These are phyloP conservation scores for Micronisus gabar DNA, from an alignment of 2,113 vertebrate species.

Conservation along the genomic window DNA sequence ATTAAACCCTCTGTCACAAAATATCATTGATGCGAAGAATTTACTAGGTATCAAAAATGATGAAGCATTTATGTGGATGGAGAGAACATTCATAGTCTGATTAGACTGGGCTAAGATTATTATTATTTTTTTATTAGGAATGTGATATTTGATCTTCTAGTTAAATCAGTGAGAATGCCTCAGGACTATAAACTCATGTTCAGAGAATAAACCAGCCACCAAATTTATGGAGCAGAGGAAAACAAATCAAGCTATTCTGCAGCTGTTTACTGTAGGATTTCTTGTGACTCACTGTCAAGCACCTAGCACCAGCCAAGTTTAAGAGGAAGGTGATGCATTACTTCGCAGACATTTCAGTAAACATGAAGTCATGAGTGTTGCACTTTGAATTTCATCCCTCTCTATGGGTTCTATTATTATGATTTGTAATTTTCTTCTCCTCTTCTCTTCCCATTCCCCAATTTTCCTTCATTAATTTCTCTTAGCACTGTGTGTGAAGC, in stretches of 20 bases:
- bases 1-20: conserved; percentile 10
- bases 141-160: neutral
- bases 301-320: neutral
- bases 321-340: neutral
- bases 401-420: neutral
- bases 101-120: neutral
- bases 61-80: neutral
- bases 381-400: neutral
- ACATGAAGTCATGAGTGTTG: neutral
- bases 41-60: neutral
- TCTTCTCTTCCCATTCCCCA: neutral
- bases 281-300: neutral
- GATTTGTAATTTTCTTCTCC: neutral
- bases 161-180: neutral
- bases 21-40: neutral
- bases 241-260: neutral
- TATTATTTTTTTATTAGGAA: neutral
- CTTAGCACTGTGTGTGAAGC: neutral
- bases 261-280: neutral
- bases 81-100: neutral
- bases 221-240: neutral
- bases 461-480: neutral
- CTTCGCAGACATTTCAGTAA: neutral
- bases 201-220: neutral
- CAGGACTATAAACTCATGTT: neutral